Base-by-base conservation (phyloP, 2,797 vertebrate species). In the Microctenopoma stevenorrisi region DNA sequence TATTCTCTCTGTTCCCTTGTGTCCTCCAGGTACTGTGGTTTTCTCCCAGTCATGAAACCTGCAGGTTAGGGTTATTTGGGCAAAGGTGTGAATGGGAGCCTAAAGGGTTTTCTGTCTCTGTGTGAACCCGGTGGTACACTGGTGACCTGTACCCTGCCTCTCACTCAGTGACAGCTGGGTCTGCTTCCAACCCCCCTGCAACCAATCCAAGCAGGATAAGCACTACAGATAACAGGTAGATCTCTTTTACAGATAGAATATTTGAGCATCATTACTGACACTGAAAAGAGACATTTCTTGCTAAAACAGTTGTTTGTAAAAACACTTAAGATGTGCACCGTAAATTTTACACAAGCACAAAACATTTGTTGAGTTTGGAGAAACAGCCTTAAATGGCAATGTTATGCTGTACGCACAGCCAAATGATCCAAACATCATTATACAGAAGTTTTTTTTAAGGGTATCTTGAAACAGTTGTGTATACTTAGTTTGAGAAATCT, bases 401-500 rank as follows among this genome's bases (percentile, higher is more conserved):
- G 16, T n/a, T 44, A 13, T 44, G 7, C 9, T 9, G n/a, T 0
- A 35, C 8, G 18, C 12, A 33, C 7, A 51, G 1, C 22, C 26
- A 59, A 47, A 54, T 25, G 49, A 38, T 35, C n/a, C 4, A 22
- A 40, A 40, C 52, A n/a, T 16, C 42, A 44, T 44, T 42, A 14
- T 42, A 14, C 13, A 43, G 15, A 43, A 14, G 13, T 38, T 28
- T 61, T 51, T 25, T 12, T 51, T 37, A 35, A 40, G 38, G 38
- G 38, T 40, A 12, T 1, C 7, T 12, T 16, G 46, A 52, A 44
- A 22, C n/a, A 33, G 15, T 57, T 10, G 6, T n/a, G 66, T 59
- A 33, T 78, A 78, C 79, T 79, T 55, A 85, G 54, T 72, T 2
- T 55, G 50, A 72, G 49, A 37, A 61, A 73, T 79, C 33, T 81